A percentile compares a stretch with the other conserved stretches of the same genome.
phyloP scores from a whole-genome alignment of 2,797 vertebrate species.

The Diglossa cyanea region DNA sequence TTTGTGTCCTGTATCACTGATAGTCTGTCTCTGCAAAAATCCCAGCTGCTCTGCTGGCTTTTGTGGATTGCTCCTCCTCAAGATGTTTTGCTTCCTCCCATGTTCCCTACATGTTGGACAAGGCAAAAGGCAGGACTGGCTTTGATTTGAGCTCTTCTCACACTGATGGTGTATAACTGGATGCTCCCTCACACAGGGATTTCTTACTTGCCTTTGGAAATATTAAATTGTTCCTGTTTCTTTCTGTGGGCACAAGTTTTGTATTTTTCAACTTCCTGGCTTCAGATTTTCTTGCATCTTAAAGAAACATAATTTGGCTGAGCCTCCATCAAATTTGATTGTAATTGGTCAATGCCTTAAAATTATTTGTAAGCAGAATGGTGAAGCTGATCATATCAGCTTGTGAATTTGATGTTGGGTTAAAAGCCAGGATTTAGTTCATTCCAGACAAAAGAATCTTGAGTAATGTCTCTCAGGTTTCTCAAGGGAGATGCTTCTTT shows the following conservation, averaged over 20 bases:
- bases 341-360: not conserved
- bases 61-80: not conserved
- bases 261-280: not conserved
- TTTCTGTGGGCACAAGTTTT: not conserved
- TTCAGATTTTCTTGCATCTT: not conserved
- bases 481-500: not conserved
- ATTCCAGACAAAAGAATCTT: not conserved
- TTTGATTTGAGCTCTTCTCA: not conserved
- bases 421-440: not conserved
- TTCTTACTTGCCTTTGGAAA: not conserved
- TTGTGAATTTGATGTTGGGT: not conserved
- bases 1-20: not conserved
- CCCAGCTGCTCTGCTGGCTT: not conserved
- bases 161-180: not conserved
- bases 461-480: not conserved
- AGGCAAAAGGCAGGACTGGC: not conserved
- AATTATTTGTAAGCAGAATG: not conserved
- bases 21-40: not conserved
- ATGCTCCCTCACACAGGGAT: not conserved
- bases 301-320: not conserved
- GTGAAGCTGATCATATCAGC: not conserved
- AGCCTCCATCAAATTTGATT: not conserved
- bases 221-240: not conserved
- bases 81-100: not conserved
- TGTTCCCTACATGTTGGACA: not conserved